These are phyloP conservation scores for Bombus breviceps DNA, from an alignment of 1,140 invertebrate species.

Conservation along the genomic window DNA sequence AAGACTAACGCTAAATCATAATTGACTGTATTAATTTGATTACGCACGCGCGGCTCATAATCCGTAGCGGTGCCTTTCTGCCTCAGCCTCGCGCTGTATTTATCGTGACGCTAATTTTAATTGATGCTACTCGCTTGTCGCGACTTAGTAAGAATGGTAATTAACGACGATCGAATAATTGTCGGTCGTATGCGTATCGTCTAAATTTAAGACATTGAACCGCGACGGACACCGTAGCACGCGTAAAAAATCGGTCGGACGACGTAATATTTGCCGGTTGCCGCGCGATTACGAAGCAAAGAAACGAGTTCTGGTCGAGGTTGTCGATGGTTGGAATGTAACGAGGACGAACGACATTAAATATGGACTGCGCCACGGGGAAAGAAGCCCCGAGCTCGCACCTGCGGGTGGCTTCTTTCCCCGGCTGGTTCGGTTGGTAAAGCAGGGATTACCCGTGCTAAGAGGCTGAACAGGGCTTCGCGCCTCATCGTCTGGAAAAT, in stretches of 20 bases:
- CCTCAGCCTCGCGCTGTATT: neutral
- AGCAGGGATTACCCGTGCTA: slow-evolving; percentile 81
- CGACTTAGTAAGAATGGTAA: slow-evolving; percentile 35
- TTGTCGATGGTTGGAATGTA: slow-evolving; percentile 47
- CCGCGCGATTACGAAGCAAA: neutral
- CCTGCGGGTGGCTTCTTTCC: slow-evolving; percentile 78
- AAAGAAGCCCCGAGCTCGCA: slow-evolving; percentile 76
- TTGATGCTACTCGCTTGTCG: slow-evolving; percentile 38
- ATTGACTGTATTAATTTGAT: slow-evolving; percentile 39
- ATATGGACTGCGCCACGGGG: slow-evolving; percentile 52
- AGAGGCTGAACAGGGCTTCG: slow-evolving; percentile 81
- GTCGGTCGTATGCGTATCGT: neutral
- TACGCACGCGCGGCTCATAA: neutral
- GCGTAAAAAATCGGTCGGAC: slow-evolving; percentile 18
- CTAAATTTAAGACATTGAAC: neutral
- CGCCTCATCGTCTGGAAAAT: slow-evolving; percentile 84
- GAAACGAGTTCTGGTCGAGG: slow-evolving; percentile 46
- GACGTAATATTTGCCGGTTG: slow-evolving; percentile 5
- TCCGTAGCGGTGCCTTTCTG: neutral
- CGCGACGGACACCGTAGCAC: neutral
- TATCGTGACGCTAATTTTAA: slow-evolving; percentile 49
- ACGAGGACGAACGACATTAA: slow-evolving; percentile 64
- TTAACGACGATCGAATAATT: slow-evolving; percentile 18
- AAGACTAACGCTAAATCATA: slow-evolving; percentile 3
- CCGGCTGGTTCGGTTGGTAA: slow-evolving; percentile 72